Evolutionary conservation across 2,888 invertebrate genomes (phyloP).

Genomic region (Melikaiella ostensackeni): DNA sequence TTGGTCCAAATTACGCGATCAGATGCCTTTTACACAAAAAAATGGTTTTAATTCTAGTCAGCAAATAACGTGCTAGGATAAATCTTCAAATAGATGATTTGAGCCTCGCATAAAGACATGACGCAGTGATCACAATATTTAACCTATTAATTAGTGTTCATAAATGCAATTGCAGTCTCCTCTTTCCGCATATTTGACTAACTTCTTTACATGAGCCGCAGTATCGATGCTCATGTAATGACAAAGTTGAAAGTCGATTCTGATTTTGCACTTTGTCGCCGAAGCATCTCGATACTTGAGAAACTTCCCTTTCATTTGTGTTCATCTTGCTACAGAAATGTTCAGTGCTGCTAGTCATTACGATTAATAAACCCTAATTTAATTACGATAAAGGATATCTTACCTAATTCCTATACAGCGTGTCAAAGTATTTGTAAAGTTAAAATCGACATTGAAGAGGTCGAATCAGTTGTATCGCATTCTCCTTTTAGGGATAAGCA

Average conservation of each 20-base stretch:
- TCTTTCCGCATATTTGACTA: conserved; percentile 22
- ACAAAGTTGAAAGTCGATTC: neutral
- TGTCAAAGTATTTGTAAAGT: conserved; percentile 30
- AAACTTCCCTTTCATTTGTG: conserved; percentile 7
- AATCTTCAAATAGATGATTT: conserved; percentile 19
- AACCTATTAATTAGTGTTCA: conserved; percentile 26
- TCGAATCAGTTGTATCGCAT: neutral
- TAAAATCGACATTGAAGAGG: neutral
- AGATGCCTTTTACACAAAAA: conserved; percentile 19
- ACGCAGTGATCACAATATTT: conserved; percentile 17
- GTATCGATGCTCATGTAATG: conserved; percentile 2
- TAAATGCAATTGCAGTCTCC: conserved; percentile 28
- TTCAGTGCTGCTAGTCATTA: conserved; percentile 38
- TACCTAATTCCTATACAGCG: conserved; percentile 20
- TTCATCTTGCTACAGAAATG: conserved; percentile 22
- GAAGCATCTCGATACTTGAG: conserved; percentile 13
- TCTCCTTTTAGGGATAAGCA: neutral
- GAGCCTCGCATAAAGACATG: conserved; percentile 36
- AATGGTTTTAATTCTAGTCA: conserved; percentile 51
- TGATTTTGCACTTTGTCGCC: conserved; percentile 11
- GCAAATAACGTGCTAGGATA: conserved; percentile 37
- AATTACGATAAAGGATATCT: conserved; percentile 9
- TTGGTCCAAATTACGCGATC: conserved; percentile 20
- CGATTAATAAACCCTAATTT: neutral
- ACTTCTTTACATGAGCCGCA: conserved; percentile 8